Evolutionary conservation across 2,797 vertebrate species (phyloP).

Genomic region (Bucorvus abyssinicus): DNA sequence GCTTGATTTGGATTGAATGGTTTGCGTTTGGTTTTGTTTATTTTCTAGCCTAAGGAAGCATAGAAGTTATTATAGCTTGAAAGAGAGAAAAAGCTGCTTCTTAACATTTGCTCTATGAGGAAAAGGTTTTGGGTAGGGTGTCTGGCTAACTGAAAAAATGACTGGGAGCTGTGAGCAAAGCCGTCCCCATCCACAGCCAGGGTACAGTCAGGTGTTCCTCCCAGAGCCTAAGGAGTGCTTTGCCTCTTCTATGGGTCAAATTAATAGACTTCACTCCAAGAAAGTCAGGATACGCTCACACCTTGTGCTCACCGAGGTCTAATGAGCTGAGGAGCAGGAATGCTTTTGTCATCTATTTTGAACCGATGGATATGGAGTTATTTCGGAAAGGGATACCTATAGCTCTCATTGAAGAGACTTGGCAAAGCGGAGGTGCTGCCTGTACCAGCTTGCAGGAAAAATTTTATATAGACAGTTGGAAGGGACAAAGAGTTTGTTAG

Average conservation of each 20-base stretch:
- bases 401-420: not conserved
- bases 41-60: not conserved
- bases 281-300: accelerated
- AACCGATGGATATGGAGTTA: not conserved
- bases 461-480: not conserved
- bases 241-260: not conserved
- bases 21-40: not conserved
- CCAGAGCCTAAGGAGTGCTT: not conserved
- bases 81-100: not conserved
- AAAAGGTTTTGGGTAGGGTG: not conserved
- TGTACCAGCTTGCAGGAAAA: not conserved
- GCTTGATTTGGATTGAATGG: not conserved
- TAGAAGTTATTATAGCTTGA: not conserved
- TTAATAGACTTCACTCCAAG: not conserved
- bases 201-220: not conserved
- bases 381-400: not conserved
- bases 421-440: not conserved
- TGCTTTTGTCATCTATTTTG: not conserved
- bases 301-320: not conserved
- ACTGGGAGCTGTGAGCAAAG: not conserved
- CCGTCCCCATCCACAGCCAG: accelerated
- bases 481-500: not conserved
- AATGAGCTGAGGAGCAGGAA: not conserved
- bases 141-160: not conserved
- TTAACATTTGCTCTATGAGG: not conserved